Base-by-base conservation (phyloP, 2,888 invertebrate genomes). In the Prosopocoilus inquinatus region DNA sequence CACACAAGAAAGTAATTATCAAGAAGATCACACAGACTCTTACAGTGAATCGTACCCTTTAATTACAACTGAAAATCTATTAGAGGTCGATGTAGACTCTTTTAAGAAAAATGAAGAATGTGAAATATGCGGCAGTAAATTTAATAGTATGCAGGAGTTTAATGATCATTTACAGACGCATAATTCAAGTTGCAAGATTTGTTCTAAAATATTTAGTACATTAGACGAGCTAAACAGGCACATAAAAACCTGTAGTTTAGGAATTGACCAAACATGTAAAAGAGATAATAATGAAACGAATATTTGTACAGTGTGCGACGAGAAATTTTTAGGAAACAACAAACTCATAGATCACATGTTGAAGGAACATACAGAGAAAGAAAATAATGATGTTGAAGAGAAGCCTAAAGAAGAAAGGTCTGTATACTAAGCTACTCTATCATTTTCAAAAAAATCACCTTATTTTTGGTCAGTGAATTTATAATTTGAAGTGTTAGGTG, bases 341-440 rank as follows among this genome's bases (percentile, higher is more conserved):
- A 46, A 57, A n/a, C 51, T 64, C 55, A 58, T 59, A 35, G 56
- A 64, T 5, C 65, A 65, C 48, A 60, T 59, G 61, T 16, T 62
- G n/a, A 36, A 44, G n/a, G 60, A 59, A 47, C 64, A 64, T 45
- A 61, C 60, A 11, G 58, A 61, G 51, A 61, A 61, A 49, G 56
- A 16, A 41, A 13, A 5, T 5, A 41, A 41, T 41, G 41, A 41
- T 8, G 16, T 13, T 41, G 12, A 41, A 41, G 41, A 41, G 16
- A 58, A 47, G 55, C 60, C 2, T 55, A 28, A 28, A 28, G 20
- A 28, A 28, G 20, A 28, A 28, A 28, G 20, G 20, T 28, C 7
- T 28, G 20, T 28, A 28, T 28, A 28, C 20, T 28, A n/a, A n/a
- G 20, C 20, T n/a, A n/a, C n/a, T n/a, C n/a, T n/a, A n/a, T n/a